Base-by-base conservation (phyloP, 2,797 vertebrate genomes). In the Sternarchorhynchus goeldii region DNA sequence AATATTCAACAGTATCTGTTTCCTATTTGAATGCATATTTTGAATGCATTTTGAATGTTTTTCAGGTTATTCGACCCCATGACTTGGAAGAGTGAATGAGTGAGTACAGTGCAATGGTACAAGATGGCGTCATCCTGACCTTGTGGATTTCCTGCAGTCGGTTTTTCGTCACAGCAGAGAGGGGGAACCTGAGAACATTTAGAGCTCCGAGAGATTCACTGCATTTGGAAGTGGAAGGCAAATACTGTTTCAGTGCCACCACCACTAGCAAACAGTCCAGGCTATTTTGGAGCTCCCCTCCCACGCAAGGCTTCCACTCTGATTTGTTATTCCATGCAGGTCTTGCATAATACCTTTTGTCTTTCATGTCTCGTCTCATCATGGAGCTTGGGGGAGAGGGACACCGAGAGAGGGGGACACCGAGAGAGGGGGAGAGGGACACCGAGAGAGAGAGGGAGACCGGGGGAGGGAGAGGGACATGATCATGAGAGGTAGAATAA, bases 271-370 rank as follows among this genome's bases (percentile, higher is more conserved):
- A 78, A 76, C 88, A 89, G 88, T 89, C 85, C 25, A 3, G 83
- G 85, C 88, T 91, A 90, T 92, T 90, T 90, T 84, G 82, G 85
- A 85, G 82, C 70, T 84, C 82, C 84, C 85, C 87, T 86, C 89
- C 87, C 87, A 89, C 88, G 89, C 86, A 84, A 90, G 87, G 86
- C n/a, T 34, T 77, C 83, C 87, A 85, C 84, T 84, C 81, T 74
- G 80, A 86, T 92, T 92, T 89, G 87, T 83, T 90, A 90, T 92
- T 92, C 88, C 86, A 85, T 90, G 90, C 88, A 83, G 84, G 85
- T 5, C 67, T 94, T 93, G 91, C 82, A 73, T 92, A 93, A 94
- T 73, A 78, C 80, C 82, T 45, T 91, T 88, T 88, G 85, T 88
- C 88, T 91, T 89, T 92, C 87, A 90, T 89, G 89, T 88, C 87